Conservation (phyloP, 2,888 invertebrate species). For the Hemistola chrysoprasaria region DNA sequence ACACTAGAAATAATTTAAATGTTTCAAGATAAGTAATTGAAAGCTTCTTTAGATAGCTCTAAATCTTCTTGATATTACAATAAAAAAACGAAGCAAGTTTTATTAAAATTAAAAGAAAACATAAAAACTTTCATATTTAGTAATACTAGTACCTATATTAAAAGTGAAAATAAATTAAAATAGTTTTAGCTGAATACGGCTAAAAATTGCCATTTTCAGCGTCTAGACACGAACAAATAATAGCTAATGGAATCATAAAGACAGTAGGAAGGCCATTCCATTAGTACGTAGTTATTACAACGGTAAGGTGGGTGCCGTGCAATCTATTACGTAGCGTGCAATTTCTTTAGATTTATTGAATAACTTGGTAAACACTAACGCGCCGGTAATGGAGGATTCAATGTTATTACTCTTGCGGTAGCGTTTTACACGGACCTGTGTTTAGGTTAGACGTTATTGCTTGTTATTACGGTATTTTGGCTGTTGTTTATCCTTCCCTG, state of each 20-base stretch:
- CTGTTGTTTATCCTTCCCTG: too few relatives aligned
- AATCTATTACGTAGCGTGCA: constrained; percentile 31
- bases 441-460: constrained; percentile 4
- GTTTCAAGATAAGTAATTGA: too few relatives aligned
- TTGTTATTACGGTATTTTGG: too few relatives aligned
- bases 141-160: too few relatives aligned
- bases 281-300: constrained; percentile 32
- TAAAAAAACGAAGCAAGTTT: too few relatives aligned
- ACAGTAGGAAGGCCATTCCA: constrained; percentile 28
- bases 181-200: constrained; percentile 10
- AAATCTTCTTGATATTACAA: too few relatives aligned
- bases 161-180: too few relatives aligned
- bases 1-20: too few relatives aligned
- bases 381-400: constrained; percentile 19
- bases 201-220: constrained; percentile 24
- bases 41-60: too few relatives aligned
- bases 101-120: too few relatives aligned
- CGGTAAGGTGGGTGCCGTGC: constrained; percentile 28
- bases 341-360: constrained; percentile 36
- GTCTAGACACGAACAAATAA: constrained; percentile 28
- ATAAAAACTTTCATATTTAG: constrained; percentile 5
- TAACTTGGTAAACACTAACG: constrained; percentile 33
- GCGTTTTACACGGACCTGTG: constrained; percentile 4
- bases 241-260: constrained; percentile 20
- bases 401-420: constrained; percentile 16